Evolutionary conservation across 2,888 invertebrate genomes (phyloP), one percentile per base, ranked within the genome.

Genomic region (Thymelicus sylvestris): DNA sequence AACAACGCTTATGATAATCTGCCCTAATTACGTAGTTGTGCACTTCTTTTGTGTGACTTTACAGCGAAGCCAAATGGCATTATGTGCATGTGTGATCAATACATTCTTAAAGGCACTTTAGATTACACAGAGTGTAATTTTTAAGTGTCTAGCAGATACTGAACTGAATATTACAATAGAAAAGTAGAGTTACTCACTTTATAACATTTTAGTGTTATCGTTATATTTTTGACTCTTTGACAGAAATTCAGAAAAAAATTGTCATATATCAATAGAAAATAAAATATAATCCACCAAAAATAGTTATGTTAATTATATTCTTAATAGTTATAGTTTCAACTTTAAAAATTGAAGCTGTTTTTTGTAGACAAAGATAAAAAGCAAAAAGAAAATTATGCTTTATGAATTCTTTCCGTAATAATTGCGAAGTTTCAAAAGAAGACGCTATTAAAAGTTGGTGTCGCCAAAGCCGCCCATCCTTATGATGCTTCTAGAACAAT

Each of bases 401-500:
- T 31, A 24, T 24, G 55, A 31, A 24, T 47, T 12, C 6, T 38
- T 62, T 24, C 8, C 8, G 44, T 15, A 48, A 48, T 63, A 63
- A 63, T 63, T 63, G 63, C n/a, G 15, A n/a, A 63, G 59, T 59
- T 47, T 63, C n/a, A 6, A 48, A 38, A 63, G 48, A 63, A 31
- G 63, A 47, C 60, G 60, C 15, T 48, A 48, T 48, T 63, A 62
- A 63, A 63, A 63, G 48, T 63, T 63, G 31, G 48, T 63, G 48
- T 63, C 62, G 47, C 62, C 7, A 47, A 62, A 6, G 19, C 31
- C 24, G 62, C 24, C 24, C 48, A 60, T 5, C n/a, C 8, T n/a
- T 1, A 48, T 31, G 63, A 19, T 62, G 38, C 48, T 31, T 48
- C 31, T 31, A 31, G 63, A 48, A 24, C 8, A 31, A 55, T 31